Evolutionary conservation across 2,113 vertebrate species (phyloP), one percentile per base, ranked within the genome.

Genomic region (Pongo abelii): DNA sequence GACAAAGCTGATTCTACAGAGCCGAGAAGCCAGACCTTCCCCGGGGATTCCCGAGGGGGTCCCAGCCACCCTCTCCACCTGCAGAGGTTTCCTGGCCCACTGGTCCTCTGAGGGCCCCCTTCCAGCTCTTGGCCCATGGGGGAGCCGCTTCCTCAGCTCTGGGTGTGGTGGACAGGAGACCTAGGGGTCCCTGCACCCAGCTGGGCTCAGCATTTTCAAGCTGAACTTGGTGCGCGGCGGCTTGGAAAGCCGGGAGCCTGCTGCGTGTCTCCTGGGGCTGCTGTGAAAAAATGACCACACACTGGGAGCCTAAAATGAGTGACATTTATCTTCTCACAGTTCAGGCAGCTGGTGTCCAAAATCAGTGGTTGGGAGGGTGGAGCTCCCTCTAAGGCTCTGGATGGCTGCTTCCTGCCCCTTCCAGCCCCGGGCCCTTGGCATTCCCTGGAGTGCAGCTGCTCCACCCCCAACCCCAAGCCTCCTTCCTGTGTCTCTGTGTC

Each of bases 131-230:
- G 12, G 11, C 74, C 35, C 61, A 23, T 8, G 2, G n/a, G 9
- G 61, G 25, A 38, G 40, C 16, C 6, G 20, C 20, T 18, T 35
- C 43, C 6, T 32, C 11, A 0, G 2, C 46, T 10, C 14, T 43
- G 48, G 25, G 27, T 20, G 6, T 32, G 50, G 35, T 6, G 23
- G 35, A 35, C 6, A 0, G 50, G 59, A 61, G 25, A 27, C 25
- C 59, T 27, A 61, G 25, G 25, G 59, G 25, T 18, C 8, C 52
- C 50, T 12, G 1, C 25, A 13, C 16, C 16, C 2, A 32, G 16
- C 30, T 0, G 0, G 4, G 30, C 38, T 40, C 16, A 1, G 22
- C 0, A 32, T 69, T n/a, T 38, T 27, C n/a, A 30, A 46, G 22
- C 38, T 20, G 23, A 14, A 32, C 18, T 3, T 17, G 59, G 13